Evolutionary conservation across 2,113 vertebrate genomes (phyloP).

Genomic region (Mesoclemmys tuberculata): DNA sequence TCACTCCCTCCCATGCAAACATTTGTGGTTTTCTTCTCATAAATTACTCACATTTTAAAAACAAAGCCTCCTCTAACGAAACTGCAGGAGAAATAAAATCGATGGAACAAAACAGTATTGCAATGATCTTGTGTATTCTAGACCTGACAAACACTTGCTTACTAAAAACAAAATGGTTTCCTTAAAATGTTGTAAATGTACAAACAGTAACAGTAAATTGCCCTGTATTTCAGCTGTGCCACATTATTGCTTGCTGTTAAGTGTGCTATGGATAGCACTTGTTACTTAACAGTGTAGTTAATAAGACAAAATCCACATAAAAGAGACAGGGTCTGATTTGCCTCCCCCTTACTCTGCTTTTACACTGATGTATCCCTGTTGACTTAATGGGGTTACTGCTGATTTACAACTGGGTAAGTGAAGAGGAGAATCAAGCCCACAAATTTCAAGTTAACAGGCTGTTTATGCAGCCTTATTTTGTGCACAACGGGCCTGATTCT

Average conservation of each 20-base stretch:
- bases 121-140: slow-evolving; percentile 15
- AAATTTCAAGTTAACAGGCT: background rate
- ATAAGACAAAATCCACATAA: slow-evolving; percentile 15
- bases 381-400: slow-evolving; percentile 42
- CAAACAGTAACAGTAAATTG: slow-evolving; percentile 22
- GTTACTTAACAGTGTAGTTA: slow-evolving; percentile 30
- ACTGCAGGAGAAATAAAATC: background rate
- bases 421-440: slow-evolving; percentile 19
- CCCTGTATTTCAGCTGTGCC: background rate
- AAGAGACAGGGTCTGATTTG: background rate
- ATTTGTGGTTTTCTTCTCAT: background rate
- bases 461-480: background rate
- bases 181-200: slow-evolving; percentile 10
- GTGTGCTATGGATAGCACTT: slow-evolving; percentile 14
- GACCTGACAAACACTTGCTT: background rate
- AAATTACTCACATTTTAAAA: background rate
- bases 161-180: background rate
- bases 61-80: background rate
- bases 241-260: background rate
- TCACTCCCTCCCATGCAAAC: background rate
- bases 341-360: slow-evolving; percentile 30
- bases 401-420: slow-evolving; percentile 16
- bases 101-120: background rate
- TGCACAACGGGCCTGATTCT: background rate
- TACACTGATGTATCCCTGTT: background rate